Evolutionary conservation across 2,113 vertebrate genomes (phyloP), one percentile per base, ranked within the genome.

Genomic region (Neolamprologus kungweensis): DNA sequence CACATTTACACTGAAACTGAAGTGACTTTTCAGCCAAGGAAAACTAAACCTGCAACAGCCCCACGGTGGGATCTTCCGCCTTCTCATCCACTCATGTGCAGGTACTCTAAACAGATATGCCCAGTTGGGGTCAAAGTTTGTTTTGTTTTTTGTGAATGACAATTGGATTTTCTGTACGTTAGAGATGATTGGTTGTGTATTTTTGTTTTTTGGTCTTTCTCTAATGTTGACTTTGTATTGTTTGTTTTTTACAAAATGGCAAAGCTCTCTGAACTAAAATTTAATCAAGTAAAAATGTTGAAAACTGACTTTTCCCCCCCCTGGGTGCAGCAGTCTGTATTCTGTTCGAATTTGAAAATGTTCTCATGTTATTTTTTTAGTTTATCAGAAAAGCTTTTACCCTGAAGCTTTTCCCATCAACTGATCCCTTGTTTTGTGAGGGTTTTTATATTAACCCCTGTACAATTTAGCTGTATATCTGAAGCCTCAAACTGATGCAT

Each of bases 251-350:
- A 55, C 21, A 58, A 71, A 50, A 79, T 85, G 80, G 54, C 88
- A 89, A 93, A 71, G 91, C 93, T 95, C 93, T 94, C 95, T 91
- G 85, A 88, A 95, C 92, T 85, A 90, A 92, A 85, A 54, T 83
- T 13, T 42, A 45, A 68, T 8, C 7, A 21, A 80, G 17, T 83
- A 6, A 78, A 73, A 12, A n/a, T 78, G 17, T 51, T 78, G 45
- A 50, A 85, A 85, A 42, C 79, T 31, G 45, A 26, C 65, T 55
- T 55, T 68, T 4, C 4, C 14, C 16, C 19, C 19, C 63, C 21
- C 11, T 6, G 10, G 28, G 11, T 53, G 60, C 60, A 13, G 50
- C 45, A 79, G 75, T 75, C 42, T 75, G 42, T 50, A 7, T 19
- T 75, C 71, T 50, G 42, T 75, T 3, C 2, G 1, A 50, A 78